Base-by-base conservation (phyloP, 2,797 vertebrate species). In the Atherinosoma microstoma region DNA sequence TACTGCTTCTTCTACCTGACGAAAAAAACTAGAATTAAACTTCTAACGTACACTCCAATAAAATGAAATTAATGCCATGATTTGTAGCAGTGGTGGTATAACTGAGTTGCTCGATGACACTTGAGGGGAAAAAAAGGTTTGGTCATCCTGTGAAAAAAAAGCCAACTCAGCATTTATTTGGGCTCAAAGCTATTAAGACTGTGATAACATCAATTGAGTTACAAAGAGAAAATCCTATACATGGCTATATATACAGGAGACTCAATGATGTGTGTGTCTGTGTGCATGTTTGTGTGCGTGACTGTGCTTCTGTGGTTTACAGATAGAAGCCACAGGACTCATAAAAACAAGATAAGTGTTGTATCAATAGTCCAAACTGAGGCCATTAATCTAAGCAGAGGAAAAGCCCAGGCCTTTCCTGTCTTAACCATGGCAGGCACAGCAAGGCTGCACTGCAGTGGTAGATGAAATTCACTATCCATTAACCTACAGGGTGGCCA, bases 301-400 rank as follows among this genome's bases (percentile, higher is more conserved):
- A 57, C 57, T 62, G 70, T 60, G 56, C 58, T 66, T 79, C 36
- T 9, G 49, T 73, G 83, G 82, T 91, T 91, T 90, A 90, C 83
- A 83, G 89, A 89, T 84, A 88, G 81, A 88, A 88, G 83, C 86
- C 20, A 51, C 70, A 63, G 73, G 72, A 80, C 84, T 91, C 91
- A 91, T 93, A 94, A 94, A 94, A 83, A 79, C 86, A 88, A 87
- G 89, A 87, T 93, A 94, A 95, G 89, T 91, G 92, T 86, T 91
- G 88, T 94, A 91, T 93, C 94, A 93, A 94, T 94, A 94, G 84
- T 86, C 83, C 85, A 87, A 87, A 62, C 83, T 67, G 80, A 66
- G 64, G 73, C 80, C 88, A 91, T 94, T 93, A 92, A 94, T 95
- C 94, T 87, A 18, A 69, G 73, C 62, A 76, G 78, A 83, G 84